Base-by-base conservation (phyloP, 35 echinoderm and acorn worm genomes). In the Acanthaster planci region DNA sequence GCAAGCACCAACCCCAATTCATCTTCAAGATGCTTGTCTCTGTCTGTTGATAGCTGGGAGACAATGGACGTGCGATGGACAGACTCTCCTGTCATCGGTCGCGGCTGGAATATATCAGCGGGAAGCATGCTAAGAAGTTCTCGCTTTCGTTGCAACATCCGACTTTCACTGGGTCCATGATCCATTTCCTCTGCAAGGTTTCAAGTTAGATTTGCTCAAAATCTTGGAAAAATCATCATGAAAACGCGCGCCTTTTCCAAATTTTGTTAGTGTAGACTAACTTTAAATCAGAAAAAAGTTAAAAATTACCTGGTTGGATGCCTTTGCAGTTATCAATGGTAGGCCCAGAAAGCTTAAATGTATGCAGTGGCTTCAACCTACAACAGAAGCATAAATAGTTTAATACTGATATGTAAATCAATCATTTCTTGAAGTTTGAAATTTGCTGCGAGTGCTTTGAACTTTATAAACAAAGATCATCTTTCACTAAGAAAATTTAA, bases 301-400 rank as follows among this genome's bases (percentile, higher is more conserved):
- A n/a, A n/a, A 52, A 16, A 55, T 56, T 77, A 86, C 90, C 90
- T 88, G 94, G 60, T 44, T 88, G 84, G 58, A 97, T 77, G 40
- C 94, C 94, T 82, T 86, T 72, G 38, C 94, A 97, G 38, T 90
- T 35, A 5, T 92, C 84, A 26, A 97, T 78, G 19, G 38, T 26
- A 78, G 94, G 94, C 68, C 94, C 94, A 60, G 60, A 68, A 44
- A 89, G 57, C 78, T 92, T 87, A 54, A 97, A 97, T 78, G 90
- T 92, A 38, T 97, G 94, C 15, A 97, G 60, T 40, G 94, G 94
- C 36, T 97, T 92, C 14, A 97, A 84, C 82, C 94, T 97, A 19
- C 22, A 60, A 60, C 22, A 47, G 42, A n/a, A 47, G 42, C 42
- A 47, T 47, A 47, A 12, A 47, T 47, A 47, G 12, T 6, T 47